Conservation (phyloP, 53 echinoderm and acorn worm species). For the Paracentrotus lividus region DNA sequence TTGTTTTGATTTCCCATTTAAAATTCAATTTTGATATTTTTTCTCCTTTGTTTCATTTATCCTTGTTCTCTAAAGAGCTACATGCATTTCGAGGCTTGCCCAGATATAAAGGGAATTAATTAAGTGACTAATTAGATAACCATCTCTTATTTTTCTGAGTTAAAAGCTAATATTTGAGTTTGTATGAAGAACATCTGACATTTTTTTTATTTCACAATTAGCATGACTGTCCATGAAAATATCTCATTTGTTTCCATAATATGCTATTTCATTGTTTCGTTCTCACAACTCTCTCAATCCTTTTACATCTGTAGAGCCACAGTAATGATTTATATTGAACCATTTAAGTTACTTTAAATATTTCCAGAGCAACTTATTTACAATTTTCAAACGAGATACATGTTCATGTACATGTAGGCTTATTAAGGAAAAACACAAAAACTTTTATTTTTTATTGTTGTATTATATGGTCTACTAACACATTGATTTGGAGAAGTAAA, state of each 20-base stretch:
- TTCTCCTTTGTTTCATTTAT: not conserved
- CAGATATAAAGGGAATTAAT: constrained; percentile 9
- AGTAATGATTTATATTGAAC: too few species aligned
- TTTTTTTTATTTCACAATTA: not conserved
- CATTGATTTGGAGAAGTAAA: too few species aligned
- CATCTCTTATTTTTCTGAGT: not conserved
- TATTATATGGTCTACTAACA: too few species aligned
- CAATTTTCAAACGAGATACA: too few species aligned
- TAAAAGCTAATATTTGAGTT: not conserved
- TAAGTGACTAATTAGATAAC: not conserved
- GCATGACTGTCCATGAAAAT: not conserved
- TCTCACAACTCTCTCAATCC: not conserved
- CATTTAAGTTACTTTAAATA: too few species aligned
- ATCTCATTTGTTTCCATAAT: not conserved
- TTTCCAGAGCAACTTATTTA: too few species aligned
- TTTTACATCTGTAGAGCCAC: too few species aligned
- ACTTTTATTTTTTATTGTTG: too few species aligned
- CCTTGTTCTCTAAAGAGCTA: not conserved
- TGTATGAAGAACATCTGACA: not conserved
- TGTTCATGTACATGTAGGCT: too few species aligned
- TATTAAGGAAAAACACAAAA: too few species aligned
- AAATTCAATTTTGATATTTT: not conserved
- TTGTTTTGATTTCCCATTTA: not conserved
- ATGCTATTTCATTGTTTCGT: not conserved
- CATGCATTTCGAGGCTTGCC: constrained; percentile 10